These are phyloP conservation scores for Acanthurus tractus DNA, from an alignment of 2,797 vertebrate species.

Conservation along the genomic window DNA sequence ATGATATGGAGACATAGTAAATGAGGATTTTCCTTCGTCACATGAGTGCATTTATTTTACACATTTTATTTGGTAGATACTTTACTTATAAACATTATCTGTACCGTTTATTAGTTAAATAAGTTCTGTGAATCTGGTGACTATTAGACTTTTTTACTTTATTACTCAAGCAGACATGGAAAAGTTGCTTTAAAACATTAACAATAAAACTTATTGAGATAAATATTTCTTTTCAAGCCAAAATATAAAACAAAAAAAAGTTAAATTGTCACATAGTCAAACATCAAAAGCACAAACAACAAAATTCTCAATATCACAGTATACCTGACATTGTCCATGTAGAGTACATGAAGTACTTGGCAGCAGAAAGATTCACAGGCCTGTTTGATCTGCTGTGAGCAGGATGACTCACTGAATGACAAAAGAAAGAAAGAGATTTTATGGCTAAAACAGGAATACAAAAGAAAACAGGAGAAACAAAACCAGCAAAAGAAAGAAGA, in stretches of 20 bases:
- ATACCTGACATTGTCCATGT: background rate
- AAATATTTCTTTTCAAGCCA: background rate
- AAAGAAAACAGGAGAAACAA: background rate
- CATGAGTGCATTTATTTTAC: too few relatives aligned
- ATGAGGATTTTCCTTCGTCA: too few relatives aligned
- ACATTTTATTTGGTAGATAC: too few relatives aligned
- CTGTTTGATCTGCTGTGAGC: constrained; percentile 14
- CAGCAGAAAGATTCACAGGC: background rate
- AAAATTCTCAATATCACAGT: constrained; percentile 8
- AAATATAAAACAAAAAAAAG: background rate
- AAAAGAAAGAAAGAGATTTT: background rate
- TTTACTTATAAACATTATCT: too few relatives aligned
- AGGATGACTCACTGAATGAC: constrained; percentile 30
- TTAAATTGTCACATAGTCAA: background rate
- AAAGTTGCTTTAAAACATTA: background rate
- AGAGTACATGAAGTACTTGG: background rate
- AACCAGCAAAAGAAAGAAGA: background rate
- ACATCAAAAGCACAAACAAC: background rate
- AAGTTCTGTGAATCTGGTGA: background rate
- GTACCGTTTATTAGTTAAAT: too few relatives aligned
- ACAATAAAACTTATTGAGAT: background rate
- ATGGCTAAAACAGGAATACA: too few relatives aligned
- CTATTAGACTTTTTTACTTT: background rate
- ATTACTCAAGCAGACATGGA: background rate
- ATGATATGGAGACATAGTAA: too few relatives aligned